Evolutionary conservation across 2,113 vertebrate genomes (phyloP), one percentile per base, ranked within the genome.

Genomic region (Saccopteryx leptura): DNA sequence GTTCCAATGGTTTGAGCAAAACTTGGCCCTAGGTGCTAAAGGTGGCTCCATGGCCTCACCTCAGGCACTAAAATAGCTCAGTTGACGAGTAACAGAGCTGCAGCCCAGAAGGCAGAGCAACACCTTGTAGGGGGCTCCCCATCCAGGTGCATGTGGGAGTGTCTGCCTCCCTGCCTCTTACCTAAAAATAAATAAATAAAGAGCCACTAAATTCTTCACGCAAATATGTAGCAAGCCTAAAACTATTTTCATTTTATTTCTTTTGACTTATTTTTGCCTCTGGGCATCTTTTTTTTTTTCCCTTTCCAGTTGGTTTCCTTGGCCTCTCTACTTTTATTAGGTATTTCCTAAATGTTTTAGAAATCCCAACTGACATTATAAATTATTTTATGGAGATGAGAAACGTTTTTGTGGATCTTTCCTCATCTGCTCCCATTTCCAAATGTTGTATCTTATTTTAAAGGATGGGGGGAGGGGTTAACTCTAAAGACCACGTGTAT

Each of bases 271-370:
- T 82, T 91, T 88, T 94, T 93, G 15, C n/a, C 54, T 88, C 69
- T 60, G n/a, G 17, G 75, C 17, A 52, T 91, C 14, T 68, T 75
- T 54, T 12, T 91, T 75, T 48, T 19, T 90, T 93, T n/a, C n/a
- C 31, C 54, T 87, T 90, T 80, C 48, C 48, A 76, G 71, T 14
- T 72, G 19, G 3, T 89, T 84, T 95, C 50, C n/a, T 94, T 52
- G 56, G 50, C 33, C n/a, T 89, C n/a, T 84, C 28, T 79, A 7
- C 71, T 66, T 80, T 80, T 94, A n/a, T 61, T 50, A 24, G 12
- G 13, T 74, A 94, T 79, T 88, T 91, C 74, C 88, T 82, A 88
- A 93, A 81, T 50, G 65, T 79, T 94, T 86, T 96, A 4, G 87
- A 93, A 93, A 75, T 48, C n/a, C 54, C 48, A 87, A 4, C 4